phyloP scores from a whole-genome alignment of 2,888 invertebrate species.

The Protonemura montana region DNA sequence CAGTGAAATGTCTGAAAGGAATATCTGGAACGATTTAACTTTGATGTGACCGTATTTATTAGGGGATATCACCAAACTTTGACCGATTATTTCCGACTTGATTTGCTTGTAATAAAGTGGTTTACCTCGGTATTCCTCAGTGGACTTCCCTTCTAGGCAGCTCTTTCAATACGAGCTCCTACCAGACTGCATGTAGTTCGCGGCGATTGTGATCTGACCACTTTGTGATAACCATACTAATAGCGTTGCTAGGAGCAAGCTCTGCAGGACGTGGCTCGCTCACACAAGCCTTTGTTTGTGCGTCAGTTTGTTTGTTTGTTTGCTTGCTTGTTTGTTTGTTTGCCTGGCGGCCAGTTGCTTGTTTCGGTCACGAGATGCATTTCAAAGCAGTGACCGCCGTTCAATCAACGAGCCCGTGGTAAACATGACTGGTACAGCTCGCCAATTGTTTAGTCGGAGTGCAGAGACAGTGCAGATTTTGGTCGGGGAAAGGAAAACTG shows the following conservation, averaged over 20 bases:
- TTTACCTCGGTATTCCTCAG: too few species aligned
- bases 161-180: too few species aligned
- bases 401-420: not conserved
- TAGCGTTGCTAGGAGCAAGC: too few species aligned
- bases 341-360: not conserved
- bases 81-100: not conserved
- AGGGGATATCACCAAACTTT: not conserved
- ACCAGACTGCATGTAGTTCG: too few species aligned
- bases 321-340: not conserved
- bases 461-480: not conserved
- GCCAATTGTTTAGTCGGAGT: not conserved
- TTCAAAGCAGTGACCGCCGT: not conserved
- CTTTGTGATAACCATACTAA: not conserved
- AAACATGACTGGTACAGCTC: not conserved
- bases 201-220: not conserved
- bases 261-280: not conserved
- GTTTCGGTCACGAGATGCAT: not conserved
- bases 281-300: not conserved
- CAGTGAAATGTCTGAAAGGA: not conserved
- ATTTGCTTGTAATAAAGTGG: too few species aligned
- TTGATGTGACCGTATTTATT: not conserved
- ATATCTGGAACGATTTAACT: not conserved
- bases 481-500: too few species aligned
- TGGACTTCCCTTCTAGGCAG: too few species aligned
- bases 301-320: not conserved